Evolutionary conservation across 2,113 vertebrate genomes (phyloP).

Genomic region (Meleagris gallopavo): DNA sequence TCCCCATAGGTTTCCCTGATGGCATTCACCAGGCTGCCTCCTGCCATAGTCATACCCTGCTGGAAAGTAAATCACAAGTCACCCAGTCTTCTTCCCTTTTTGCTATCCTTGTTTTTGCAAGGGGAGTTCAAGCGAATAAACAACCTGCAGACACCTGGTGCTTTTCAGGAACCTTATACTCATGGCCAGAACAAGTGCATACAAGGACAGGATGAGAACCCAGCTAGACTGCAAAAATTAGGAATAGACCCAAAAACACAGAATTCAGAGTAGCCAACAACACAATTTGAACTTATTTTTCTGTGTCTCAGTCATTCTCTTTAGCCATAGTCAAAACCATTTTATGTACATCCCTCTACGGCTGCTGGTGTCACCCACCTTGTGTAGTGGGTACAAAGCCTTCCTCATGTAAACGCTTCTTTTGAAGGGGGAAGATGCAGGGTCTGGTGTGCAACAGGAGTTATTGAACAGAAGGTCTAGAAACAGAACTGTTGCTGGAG

Average conservation of each 20-base stretch:
- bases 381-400: background rate
- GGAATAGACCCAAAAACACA: slow-evolving; percentile 9
- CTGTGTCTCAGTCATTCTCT: background rate
- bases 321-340: background rate
- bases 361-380: background rate
- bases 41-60: slow-evolving; percentile 9
- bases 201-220: slow-evolving; percentile 20
- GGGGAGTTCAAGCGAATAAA: slow-evolving; percentile 42
- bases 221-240: slow-evolving; percentile 13
- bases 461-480: background rate
- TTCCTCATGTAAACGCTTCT: background rate
- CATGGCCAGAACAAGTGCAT: slow-evolving; percentile 7
- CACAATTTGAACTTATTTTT: background rate
- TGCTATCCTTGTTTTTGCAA: slow-evolving; percentile 35
- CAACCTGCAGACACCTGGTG: slow-evolving; percentile 23
- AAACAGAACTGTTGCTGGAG: background rate
- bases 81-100: background rate
- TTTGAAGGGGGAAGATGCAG: background rate
- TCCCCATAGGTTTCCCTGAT: background rate
- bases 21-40: background rate
- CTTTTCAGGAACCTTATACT: slow-evolving; percentile 32
- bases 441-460: background rate
- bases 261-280: background rate
- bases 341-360: background rate
- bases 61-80: slow-evolving; percentile 33